Evolutionary conservation across 2,113 vertebrate species (phyloP).

Genomic region (Melospiza melodia): DNA sequence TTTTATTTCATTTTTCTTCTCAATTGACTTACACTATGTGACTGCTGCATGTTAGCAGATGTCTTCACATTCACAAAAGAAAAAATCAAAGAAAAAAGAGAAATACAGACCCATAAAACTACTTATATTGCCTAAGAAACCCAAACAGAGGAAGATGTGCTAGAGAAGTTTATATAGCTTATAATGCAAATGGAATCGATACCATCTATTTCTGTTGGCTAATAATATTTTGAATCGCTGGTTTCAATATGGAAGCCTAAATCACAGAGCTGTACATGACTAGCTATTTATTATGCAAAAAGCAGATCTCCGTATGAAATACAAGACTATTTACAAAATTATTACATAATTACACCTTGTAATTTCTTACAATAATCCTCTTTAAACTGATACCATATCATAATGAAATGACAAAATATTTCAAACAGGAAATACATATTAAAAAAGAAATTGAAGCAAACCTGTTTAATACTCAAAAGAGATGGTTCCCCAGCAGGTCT

Average conservation of each 20-base stretch:
- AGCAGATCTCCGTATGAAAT: not conserved
- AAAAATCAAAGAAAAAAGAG: not conserved
- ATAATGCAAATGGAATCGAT: not conserved
- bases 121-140: not conserved
- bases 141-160: not conserved
- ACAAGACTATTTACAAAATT: not conserved
- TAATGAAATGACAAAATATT: not conserved
- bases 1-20: not conserved
- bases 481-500: conserved; percentile 97
- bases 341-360: not conserved
- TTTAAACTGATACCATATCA: not conserved
- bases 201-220: not conserved
- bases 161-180: not conserved
- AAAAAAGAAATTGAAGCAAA: conserved; percentile 49
- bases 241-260: not conserved
- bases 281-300: not conserved
- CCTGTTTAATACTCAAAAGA: conserved; percentile 98
- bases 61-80: not conserved
- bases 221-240: not conserved
- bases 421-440: not conserved
- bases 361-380: not conserved
- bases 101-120: not conserved
- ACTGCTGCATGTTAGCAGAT: not conserved
- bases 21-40: not conserved
- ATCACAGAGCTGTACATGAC: not conserved